A percentile compares a stretch with the other conserved stretches of the same genome.
phyloP scores from a whole-genome alignment of 2,888 invertebrate genomes.

The Dynastes hyllus region DNA sequence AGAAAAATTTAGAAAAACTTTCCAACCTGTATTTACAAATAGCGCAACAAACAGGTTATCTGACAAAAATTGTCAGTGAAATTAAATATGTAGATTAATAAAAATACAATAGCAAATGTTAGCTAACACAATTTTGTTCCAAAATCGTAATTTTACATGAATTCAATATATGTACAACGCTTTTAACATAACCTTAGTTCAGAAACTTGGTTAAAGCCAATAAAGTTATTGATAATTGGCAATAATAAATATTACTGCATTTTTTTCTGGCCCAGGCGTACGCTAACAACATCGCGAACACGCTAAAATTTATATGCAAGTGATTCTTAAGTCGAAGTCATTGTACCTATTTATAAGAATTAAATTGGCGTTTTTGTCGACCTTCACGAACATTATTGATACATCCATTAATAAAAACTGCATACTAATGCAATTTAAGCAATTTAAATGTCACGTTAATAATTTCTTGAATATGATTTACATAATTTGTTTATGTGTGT shows the following conservation, averaged over 20 bases:
- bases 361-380: constrained; percentile 22
- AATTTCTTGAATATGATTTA: neutral
- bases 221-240: neutral
- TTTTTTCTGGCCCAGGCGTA: neutral
- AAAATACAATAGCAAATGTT: too few relatives aligned
- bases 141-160: too few relatives aligned
- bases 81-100: too few relatives aligned
- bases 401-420: constrained; percentile 19
- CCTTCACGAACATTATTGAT: constrained; percentile 28
- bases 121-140: too few relatives aligned
- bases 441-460: constrained; percentile 30
- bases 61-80: too few relatives aligned
- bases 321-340: constrained; percentile 21
- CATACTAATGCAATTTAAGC: constrained; percentile 27
- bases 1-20: too few relatives aligned
- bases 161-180: too few relatives aligned
- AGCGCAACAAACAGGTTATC: too few relatives aligned
- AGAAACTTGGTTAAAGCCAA: too few relatives aligned
- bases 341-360: constrained; percentile 23
- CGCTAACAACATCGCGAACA: neutral
- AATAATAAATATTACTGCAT: constrained; percentile 6
- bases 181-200: too few relatives aligned
- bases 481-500: neutral
- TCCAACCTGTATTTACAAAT: too few relatives aligned
- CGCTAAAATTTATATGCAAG: neutral